Percentiles rank a stretch among this genome's conserved stretches.
These are phyloP conservation scores for Lycia hirtaria DNA, from an alignment of 2,888 invertebrate species.

Conservation along the genomic window DNA sequence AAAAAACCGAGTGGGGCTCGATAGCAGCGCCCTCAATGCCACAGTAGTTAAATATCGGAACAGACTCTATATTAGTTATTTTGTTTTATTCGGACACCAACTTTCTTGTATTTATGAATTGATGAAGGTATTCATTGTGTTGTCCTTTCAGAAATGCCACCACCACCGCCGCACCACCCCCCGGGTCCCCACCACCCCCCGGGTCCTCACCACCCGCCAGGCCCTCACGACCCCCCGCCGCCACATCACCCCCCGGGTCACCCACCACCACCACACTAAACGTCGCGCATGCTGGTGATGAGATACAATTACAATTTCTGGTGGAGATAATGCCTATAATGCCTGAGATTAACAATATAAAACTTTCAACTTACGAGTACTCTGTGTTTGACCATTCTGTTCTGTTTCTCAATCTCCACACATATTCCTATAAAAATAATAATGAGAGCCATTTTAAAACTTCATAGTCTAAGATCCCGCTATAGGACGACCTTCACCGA, in stretches of 20 bases:
- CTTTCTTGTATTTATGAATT: background rate
- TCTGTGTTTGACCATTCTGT: background rate
- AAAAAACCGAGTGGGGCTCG: too few species aligned
- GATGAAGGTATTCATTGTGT: background rate
- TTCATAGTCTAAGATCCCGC: too few species aligned
- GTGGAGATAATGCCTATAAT: background rate
- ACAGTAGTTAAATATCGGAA: too few species aligned
- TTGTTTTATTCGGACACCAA: too few species aligned
- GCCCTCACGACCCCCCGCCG: slow-evolving; percentile 33
- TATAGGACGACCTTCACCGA: too few species aligned
- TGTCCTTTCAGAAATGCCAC: slow-evolving; percentile 45
- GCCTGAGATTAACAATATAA: slow-evolving; percentile 13
- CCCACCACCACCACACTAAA: slow-evolving; percentile 40
- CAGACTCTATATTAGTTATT: too few species aligned
- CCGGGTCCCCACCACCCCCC: slow-evolving; percentile 33
- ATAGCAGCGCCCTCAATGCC: too few species aligned
- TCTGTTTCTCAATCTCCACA: too few species aligned
- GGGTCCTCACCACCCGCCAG: slow-evolving; percentile 27
- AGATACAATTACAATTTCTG: background rate
- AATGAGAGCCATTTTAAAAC: too few species aligned
- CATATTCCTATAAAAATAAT: too few species aligned
- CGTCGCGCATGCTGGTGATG: background rate
- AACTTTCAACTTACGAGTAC: slow-evolving; percentile 26
- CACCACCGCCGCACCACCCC: slow-evolving; percentile 36
- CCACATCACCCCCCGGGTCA: slow-evolving; percentile 41